Percentiles rank a stretch among this genome's conserved stretches.
These are phyloP conservation scores for Origma solitaria DNA, from an alignment of 2,113 vertebrate genomes.

Conservation along the genomic window DNA sequence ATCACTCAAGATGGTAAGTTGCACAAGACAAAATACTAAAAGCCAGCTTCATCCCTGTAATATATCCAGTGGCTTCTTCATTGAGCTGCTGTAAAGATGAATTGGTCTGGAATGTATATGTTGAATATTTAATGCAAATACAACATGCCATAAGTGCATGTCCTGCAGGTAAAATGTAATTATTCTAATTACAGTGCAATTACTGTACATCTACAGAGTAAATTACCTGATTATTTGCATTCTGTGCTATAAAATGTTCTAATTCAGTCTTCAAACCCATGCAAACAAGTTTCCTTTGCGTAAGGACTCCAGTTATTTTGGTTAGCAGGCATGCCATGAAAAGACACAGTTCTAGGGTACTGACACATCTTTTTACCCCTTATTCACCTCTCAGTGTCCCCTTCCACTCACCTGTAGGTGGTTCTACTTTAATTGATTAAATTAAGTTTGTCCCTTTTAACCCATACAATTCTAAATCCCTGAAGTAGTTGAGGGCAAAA, in stretches of 20 bases:
- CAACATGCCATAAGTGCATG: conserved; percentile 31
- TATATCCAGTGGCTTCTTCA: not conserved
- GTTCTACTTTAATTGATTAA: not conserved
- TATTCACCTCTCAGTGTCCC: not conserved
- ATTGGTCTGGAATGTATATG: conserved; percentile 4
- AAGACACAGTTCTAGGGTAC: not conserved
- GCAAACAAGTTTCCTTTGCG: not conserved
- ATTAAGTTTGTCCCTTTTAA: not conserved
- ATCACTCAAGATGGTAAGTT: not conserved
- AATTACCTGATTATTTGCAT: conserved; percentile 55
- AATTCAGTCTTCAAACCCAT: not conserved
- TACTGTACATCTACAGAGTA: conserved; percentile 41
- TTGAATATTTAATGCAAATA: conserved; percentile 52
- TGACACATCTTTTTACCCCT: not conserved
- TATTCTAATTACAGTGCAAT: conserved; percentile 63
- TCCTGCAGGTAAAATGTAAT: conserved; percentile 48
- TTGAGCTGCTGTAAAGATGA: not conserved
- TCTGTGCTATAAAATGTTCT: conserved; percentile 16
- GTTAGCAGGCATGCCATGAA: not conserved
- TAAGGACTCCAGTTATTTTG: not conserved
- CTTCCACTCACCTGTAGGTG: not conserved
- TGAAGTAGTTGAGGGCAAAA: not conserved
- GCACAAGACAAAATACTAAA: not conserved
- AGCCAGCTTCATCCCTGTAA: not conserved
- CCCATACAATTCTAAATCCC: not conserved